Evolutionary conservation across 2,888 invertebrate species (phyloP).

Genomic region (Empis livida): DNA sequence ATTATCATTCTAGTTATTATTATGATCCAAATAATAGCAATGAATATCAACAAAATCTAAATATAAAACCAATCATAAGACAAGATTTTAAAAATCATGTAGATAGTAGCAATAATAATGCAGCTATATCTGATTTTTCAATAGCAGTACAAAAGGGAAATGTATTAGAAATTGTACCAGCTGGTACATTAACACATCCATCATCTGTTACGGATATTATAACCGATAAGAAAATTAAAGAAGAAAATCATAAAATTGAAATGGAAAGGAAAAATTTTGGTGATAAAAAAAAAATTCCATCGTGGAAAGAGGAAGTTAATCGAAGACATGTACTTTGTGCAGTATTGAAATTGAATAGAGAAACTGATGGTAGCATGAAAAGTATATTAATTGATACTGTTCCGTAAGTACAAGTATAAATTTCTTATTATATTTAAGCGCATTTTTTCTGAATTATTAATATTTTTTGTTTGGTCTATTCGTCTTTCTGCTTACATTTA

Average conservation of each 20-base stretch:
- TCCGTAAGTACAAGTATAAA: neutral
- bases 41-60: too few species aligned
- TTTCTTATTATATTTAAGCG: too few species aligned
- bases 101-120: neutral
- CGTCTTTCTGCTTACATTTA: too few species aligned
- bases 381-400: slow-evolving; percentile 17
- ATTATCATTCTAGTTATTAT: too few species aligned
- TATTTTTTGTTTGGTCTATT: too few species aligned
- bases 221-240: neutral
- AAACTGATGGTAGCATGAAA: slow-evolving; percentile 15
- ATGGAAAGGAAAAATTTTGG: neutral
- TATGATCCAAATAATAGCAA: too few species aligned
- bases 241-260: neutral
- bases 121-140: too few species aligned
- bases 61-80: too few species aligned
- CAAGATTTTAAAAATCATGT: too few species aligned
- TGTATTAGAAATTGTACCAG: slow-evolving; percentile 32
- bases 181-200: slow-evolving; percentile 1
- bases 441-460: too few species aligned
- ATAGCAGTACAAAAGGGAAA: slow-evolving; percentile 33
- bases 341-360: slow-evolving; percentile 19
- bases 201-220: neutral
- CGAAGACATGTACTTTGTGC: slow-evolving; percentile 19
- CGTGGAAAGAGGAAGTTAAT: slow-evolving; percentile 23
- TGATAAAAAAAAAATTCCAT: slow-evolving; percentile 10